Conservation (phyloP, 2,888 invertebrate genomes). For the Pollenia amentaria region DNA sequence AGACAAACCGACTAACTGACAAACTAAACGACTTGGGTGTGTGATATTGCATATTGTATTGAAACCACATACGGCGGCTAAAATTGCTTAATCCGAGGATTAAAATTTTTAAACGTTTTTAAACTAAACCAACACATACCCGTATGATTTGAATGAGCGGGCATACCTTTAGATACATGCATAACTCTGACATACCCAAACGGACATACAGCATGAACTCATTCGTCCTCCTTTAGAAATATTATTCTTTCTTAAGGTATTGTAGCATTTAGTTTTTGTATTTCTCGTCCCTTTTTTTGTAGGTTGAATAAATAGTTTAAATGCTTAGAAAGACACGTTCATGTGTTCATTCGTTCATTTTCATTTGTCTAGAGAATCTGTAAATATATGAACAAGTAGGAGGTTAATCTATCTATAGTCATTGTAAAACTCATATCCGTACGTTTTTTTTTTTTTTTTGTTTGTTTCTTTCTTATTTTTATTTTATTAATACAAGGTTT, state of each 20-base stretch:
- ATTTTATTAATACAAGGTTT: neutral
- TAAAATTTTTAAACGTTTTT: slow-evolving; percentile 69
- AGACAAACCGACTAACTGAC: neutral
- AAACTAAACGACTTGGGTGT: slow-evolving; percentile 7
- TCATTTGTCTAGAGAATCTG: slow-evolving; percentile 39
- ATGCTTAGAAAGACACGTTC: slow-evolving; percentile 60
- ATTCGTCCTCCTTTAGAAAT: neutral
- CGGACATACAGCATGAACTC: slow-evolving; percentile 29
- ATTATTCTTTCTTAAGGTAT: slow-evolving; percentile 13
- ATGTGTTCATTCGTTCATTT: slow-evolving; percentile 24
- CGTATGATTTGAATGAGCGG: neutral
- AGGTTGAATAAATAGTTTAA: slow-evolving; percentile 35
- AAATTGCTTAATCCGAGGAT: slow-evolving; percentile 76
- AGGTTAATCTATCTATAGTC: slow-evolving; percentile 47
- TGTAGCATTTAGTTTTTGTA: slow-evolving; percentile 1
- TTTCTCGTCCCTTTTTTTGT: neutral
- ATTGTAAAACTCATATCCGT: neutral
- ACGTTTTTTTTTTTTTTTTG: neutral
- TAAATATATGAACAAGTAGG: slow-evolving; percentile 24
- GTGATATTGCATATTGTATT: slow-evolving; percentile 45
- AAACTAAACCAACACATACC: neutral
- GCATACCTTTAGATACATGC: neutral
- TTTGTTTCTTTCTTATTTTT: neutral
- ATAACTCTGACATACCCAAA: neutral
- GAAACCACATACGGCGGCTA: slow-evolving; percentile 75